Evolutionary conservation across 2,113 vertebrate genomes (phyloP).

Genomic region (Peromyscus leucopus): DNA sequence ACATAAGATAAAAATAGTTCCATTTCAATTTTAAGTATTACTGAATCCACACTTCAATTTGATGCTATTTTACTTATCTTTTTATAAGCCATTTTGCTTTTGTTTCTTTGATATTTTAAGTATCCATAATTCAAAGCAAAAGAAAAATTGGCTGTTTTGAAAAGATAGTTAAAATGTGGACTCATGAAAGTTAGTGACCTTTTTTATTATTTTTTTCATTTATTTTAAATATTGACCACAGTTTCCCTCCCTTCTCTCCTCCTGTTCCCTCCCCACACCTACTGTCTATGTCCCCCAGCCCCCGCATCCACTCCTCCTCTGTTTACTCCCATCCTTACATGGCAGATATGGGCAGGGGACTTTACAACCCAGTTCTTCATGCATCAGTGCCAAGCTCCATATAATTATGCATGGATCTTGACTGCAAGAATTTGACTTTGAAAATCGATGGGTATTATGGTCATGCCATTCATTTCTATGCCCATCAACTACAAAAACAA

Average conservation of each 20-base stretch:
- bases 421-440: neutral
- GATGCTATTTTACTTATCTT: neutral
- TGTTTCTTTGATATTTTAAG: neutral
- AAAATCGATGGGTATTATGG: neutral
- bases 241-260: neutral
- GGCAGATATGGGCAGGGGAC: neutral
- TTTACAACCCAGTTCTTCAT: neutral
- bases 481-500: neutral
- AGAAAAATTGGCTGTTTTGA: neutral
- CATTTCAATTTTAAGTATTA: constrained; percentile 38
- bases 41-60: neutral
- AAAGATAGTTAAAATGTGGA: neutral
- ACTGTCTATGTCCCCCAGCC: neutral
- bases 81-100: neutral
- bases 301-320: neutral
- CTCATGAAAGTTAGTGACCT: neutral
- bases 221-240: neutral
- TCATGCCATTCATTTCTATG: neutral
- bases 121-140: neutral
- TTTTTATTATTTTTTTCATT: neutral
- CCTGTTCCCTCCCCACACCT: neutral
- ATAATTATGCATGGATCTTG: too few relatives aligned
- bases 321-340: neutral
- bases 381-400: fast-evolving
- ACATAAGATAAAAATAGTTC: neutral